Percentiles rank a stretch among this genome's conserved stretches.
Evolutionary conservation across 2,113 vertebrate species (phyloP).

Genomic region (Chinchilla lanigera): DNA sequence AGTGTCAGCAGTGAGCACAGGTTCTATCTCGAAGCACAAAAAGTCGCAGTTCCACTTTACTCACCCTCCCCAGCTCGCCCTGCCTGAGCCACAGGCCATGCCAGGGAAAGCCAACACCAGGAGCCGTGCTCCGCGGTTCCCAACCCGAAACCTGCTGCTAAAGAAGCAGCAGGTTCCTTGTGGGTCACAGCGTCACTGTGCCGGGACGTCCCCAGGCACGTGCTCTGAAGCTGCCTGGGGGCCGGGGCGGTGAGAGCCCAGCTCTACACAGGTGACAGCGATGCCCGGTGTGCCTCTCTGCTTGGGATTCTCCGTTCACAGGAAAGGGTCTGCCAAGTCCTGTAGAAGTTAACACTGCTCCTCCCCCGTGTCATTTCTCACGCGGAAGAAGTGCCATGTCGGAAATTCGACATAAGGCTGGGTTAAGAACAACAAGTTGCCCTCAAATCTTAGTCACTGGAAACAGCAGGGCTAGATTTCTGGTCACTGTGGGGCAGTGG

Average conservation of each 20-base stretch:
- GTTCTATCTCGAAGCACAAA: accelerated
- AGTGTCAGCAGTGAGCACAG: accelerated
- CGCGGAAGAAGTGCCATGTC: neutral
- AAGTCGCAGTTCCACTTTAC: accelerated
- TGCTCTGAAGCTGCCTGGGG: accelerated
- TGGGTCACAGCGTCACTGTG: accelerated
- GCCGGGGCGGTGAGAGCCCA: accelerated
- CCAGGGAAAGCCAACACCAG: accelerated
- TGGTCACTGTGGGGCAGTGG: neutral
- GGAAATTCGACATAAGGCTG: neutral
- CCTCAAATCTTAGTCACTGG: neutral
- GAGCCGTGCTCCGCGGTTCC: neutral
- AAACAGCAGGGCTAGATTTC: neutral
- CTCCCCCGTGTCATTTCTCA: neutral
- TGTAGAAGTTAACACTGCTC: accelerated
- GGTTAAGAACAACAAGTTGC: neutral
- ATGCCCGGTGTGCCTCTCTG: neutral
- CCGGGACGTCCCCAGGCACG: accelerated
- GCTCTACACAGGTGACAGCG: neutral
- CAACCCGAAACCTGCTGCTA: accelerated
- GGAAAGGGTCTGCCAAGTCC: neutral
- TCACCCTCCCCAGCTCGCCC: accelerated
- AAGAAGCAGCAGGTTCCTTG: accelerated
- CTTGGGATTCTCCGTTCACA: accelerated
- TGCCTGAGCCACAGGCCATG: neutral